Base-by-base conservation (phyloP, 2,113 vertebrate species). In the Hirundichthys speculiger region DNA sequence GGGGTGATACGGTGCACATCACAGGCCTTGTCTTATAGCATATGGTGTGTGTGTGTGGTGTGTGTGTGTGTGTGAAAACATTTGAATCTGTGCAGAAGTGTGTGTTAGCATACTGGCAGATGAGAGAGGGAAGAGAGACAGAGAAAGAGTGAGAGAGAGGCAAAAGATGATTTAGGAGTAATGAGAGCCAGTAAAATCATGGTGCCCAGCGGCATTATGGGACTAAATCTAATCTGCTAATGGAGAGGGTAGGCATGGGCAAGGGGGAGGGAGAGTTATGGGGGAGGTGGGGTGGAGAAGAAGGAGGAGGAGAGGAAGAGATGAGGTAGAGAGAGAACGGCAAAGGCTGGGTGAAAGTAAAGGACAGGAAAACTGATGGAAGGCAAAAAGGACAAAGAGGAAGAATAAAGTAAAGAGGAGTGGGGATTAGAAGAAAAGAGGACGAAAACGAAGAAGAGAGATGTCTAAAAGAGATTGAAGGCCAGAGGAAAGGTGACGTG, bases 191-290 rank as follows among this genome's bases (percentile, higher is more conserved):
- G 87, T 89, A 86, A 88, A 87, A 86, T 87, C 81, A 88, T 58
- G 67, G 76, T 85, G 81, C 88, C 88, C 83, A 82, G 77, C 66
- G 50, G 86, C 81, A 89, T 89, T 90, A 86, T 80, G 82, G 86
- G 80, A 82, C 75, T 85, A 90, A 92, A 92, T 90, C 82, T 91
- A 91, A 90, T 90, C 81, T 89, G 82, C 89, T 91, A 91, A 91
- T 89, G 87, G 86, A 85, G 82, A 80, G 69, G 63, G 55, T 60
- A 61, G 74, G 83, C 60, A 47, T 69, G 77, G 72, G 59, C 41
- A 1, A 39, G 52, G 53, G 20, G 5, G 18, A 46, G 34, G 42
- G 55, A 61, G 42, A n/a, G n/a, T n/a, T n/a, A n/a, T 8, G 42
- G 59, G 55, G 24, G 72, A 40, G 59, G 2, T 71, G 46, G 43